Percentiles rank a stretch among this genome's conserved stretches.
Evolutionary conservation across 2,888 invertebrate genomes (phyloP).

Genomic region (Abrostola tripartita): DNA sequence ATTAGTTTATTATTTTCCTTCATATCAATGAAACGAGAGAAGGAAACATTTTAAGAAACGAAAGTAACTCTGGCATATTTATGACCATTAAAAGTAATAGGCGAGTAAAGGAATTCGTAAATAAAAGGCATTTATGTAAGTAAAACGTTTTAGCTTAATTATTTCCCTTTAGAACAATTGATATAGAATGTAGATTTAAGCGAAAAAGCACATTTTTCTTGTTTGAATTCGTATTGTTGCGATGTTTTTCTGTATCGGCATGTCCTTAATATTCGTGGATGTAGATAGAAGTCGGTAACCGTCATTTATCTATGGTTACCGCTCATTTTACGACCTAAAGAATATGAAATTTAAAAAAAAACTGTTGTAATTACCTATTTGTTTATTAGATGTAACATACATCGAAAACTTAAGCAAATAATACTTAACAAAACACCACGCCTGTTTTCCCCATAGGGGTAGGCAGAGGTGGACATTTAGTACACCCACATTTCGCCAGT

Average conservation of each 20-base stretch:
- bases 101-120: slow-evolving; percentile 22
- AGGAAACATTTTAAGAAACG: slow-evolving; percentile 4
- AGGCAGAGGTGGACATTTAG: too few species aligned
- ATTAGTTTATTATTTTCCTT: slow-evolving; percentile 1
- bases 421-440: too few species aligned
- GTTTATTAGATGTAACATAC: too few species aligned
- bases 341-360: too few species aligned
- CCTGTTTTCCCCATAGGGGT: too few species aligned
- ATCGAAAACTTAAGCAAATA: too few species aligned
- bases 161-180: slow-evolving; percentile 8
- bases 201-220: not conserved
- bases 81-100: slow-evolving; percentile 16
- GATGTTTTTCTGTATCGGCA: not conserved
- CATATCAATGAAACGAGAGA: not conserved
- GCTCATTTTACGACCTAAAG: too few species aligned
- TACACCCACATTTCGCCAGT: too few species aligned
- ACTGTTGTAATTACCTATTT: too few species aligned
- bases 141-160: slow-evolving; percentile 31
- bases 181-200: not conserved
- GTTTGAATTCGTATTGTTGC: not conserved
- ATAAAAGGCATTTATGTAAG: slow-evolving; percentile 26
- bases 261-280: too few species aligned
- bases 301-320: too few species aligned
- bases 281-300: too few species aligned
- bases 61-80: slow-evolving; percentile 24